Evolutionary conservation across 1,140 invertebrate species (phyloP).

Genomic region (Papilio glaucus): DNA sequence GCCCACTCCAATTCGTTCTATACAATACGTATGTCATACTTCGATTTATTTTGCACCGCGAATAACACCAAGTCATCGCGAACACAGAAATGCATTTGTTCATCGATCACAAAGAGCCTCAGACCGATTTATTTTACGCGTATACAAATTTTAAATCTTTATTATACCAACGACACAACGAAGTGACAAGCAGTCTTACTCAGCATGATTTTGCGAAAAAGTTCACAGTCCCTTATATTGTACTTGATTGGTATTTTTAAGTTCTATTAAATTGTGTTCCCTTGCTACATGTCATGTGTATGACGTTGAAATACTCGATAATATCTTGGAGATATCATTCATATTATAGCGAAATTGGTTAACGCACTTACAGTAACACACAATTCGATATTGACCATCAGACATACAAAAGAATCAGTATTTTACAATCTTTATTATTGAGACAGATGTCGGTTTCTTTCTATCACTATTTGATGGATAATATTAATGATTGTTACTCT

Average conservation of each 20-base stretch:
- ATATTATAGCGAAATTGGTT: slow-evolving; percentile 3
- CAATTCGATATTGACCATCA: not conserved
- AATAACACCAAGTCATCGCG: slow-evolving; percentile 30
- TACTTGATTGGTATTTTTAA: slow-evolving; percentile 36
- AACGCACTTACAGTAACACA: not conserved
- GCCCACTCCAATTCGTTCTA: slow-evolving; percentile 24
- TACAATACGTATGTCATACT: slow-evolving; percentile 17
- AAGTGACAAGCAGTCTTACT: slow-evolving; percentile 39
- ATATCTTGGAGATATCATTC: slow-evolving; percentile 14
- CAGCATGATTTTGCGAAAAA: slow-evolving; percentile 40
- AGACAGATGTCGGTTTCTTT: not conserved
- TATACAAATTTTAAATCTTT: slow-evolving; percentile 41
- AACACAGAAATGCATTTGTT: slow-evolving; percentile 28
- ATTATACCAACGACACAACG: slow-evolving; percentile 36
- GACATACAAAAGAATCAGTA: not conserved
- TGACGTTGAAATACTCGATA: slow-evolving; percentile 31
- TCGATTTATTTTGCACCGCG: slow-evolving; percentile 22
- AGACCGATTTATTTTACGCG: slow-evolving; percentile 30
- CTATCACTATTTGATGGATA: not conserved
- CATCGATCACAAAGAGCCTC: slow-evolving; percentile 28
- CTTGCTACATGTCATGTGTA: slow-evolving; percentile 4
- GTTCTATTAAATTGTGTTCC: slow-evolving; percentile 34
- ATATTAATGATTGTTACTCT: not conserved
- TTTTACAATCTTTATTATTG: not conserved
- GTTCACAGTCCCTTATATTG: slow-evolving; percentile 30